phyloP scores from a whole-genome alignment of 2,888 invertebrate genomes.

The Dynastes tityus region DNA sequence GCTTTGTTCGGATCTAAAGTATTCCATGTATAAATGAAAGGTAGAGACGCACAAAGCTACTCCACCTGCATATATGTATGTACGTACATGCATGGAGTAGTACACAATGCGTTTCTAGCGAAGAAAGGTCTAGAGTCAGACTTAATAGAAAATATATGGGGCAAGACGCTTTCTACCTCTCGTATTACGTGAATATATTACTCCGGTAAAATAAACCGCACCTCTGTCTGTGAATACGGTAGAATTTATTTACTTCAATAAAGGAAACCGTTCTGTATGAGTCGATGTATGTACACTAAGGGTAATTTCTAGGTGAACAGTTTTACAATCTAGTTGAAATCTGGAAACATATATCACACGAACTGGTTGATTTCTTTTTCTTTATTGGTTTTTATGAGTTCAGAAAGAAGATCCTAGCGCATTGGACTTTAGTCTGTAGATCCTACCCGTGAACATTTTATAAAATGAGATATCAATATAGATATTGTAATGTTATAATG shows the following conservation, averaged over 20 bases:
- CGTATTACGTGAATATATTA: slow-evolving; percentile 29
- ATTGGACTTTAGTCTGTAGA: too few species aligned
- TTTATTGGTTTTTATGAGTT: too few species aligned
- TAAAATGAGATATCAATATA: too few species aligned
- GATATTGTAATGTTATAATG: too few species aligned
- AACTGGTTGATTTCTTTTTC: too few species aligned
- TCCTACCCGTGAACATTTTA: too few species aligned
- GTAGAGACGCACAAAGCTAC: not conserved
- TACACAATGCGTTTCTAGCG: not conserved
- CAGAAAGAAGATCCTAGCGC: too few species aligned
- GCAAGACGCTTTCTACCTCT: slow-evolving; percentile 10
- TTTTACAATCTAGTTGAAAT: too few species aligned
- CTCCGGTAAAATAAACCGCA: slow-evolving; percentile 23
- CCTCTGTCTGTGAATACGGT: slow-evolving; percentile 6
- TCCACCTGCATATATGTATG: not conserved
- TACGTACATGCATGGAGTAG: not conserved
- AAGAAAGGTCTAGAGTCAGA: not conserved
- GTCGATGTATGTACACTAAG: not conserved
- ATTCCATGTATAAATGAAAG: too few species aligned
- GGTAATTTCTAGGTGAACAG: too few species aligned
- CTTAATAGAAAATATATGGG: not conserved
- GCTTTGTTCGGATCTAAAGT: too few species aligned
- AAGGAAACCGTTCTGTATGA: slow-evolving; percentile 6
- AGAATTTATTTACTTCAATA: slow-evolving; percentile 22
- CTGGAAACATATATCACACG: too few species aligned